Evolutionary conservation across 1,140 invertebrate species (phyloP), one percentile per base, ranked within the genome.

Genomic region (Arion vulgaris): DNA sequence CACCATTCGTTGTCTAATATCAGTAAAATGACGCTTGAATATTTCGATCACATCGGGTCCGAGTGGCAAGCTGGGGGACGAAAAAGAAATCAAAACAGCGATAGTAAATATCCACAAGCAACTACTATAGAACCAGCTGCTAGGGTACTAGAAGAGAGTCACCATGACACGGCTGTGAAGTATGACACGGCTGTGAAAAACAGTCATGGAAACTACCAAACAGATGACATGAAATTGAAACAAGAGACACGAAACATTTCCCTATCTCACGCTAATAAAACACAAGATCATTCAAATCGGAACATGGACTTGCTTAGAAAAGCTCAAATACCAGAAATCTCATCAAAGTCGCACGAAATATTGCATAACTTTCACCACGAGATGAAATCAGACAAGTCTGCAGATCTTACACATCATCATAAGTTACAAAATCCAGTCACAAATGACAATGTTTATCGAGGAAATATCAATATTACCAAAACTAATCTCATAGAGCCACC

Each of bases 31-130:
- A 87, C 89, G 11, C 72, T 90, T 9, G 80, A 90, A 49, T 89
- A 90, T 71, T 82, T 90, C n/a, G 86, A 90, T 80, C 84, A 85
- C n/a, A 84, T 90, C 72, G 89, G 86, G 15, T 83, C 76, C 41
- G 89, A 90, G 49, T 88, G 88, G 88, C 78, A 86, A 68, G 34
- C 77, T 57, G 85, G 72, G 51, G 34, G 32, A 38, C 2, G 15
- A 36, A 51, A 15, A 28, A 36, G 69, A 36, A 72, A 19, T n/a
- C 39, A n/a, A 1, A 4, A 72, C 23, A 19, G 23, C 11, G 15
- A 19, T 57, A 23, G 53, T 11, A 57, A 1, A 4, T 15, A 1
- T 23, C 4, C 28, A 1, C n/a, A 28, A 34, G 1, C n/a, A 34
- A n/a, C 45, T 11, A 49, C 45, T 49, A 19, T 49, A 11, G 45